phyloP scores from a whole-genome alignment of 2,113 vertebrate species.

The Tyrannus savana region DNA sequence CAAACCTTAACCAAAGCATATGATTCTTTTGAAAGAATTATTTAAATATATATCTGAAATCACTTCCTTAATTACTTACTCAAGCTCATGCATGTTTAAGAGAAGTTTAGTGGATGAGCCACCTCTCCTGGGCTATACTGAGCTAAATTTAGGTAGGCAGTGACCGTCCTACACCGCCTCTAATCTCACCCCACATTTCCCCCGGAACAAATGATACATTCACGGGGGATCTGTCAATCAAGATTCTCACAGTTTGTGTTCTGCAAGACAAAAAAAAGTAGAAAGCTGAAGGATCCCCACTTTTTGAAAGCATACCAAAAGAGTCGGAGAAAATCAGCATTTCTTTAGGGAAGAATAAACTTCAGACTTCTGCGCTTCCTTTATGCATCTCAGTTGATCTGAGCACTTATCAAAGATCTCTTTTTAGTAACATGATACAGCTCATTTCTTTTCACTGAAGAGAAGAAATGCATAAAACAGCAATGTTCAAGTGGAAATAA shows the following conservation, averaged over 20 bases:
- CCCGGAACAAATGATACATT: neutral
- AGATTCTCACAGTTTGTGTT: neutral
- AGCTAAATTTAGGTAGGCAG: neutral
- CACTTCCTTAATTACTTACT: slow-evolving; percentile 3
- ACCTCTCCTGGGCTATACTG: neutral
- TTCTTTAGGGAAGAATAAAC: slow-evolving; percentile 52
- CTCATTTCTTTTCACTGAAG: neutral
- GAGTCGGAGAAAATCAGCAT: neutral
- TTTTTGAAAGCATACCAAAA: slow-evolving; percentile 7
- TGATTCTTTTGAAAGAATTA: neutral
- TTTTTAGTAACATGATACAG: slow-evolving; percentile 38
- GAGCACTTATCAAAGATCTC: slow-evolving; percentile 47
- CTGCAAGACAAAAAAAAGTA: neutral
- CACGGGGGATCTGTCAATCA: neutral
- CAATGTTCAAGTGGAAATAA: neutral
- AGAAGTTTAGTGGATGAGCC: neutral
- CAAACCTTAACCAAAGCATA: neutral
- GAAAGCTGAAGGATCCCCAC: neutral
- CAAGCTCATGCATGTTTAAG: slow-evolving; percentile 11
- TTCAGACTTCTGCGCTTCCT: slow-evolving; percentile 48
- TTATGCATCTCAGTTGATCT: neutral
- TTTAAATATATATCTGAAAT: slow-evolving; percentile 20
- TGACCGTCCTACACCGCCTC: neutral
- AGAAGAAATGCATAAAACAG: neutral
- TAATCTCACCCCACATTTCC: neutral